A percentile compares a stretch with the other conserved stretches of the same genome.
phyloP scores from a whole-genome alignment of 1,140 invertebrate species.

The Heterodera carotae region DNA sequence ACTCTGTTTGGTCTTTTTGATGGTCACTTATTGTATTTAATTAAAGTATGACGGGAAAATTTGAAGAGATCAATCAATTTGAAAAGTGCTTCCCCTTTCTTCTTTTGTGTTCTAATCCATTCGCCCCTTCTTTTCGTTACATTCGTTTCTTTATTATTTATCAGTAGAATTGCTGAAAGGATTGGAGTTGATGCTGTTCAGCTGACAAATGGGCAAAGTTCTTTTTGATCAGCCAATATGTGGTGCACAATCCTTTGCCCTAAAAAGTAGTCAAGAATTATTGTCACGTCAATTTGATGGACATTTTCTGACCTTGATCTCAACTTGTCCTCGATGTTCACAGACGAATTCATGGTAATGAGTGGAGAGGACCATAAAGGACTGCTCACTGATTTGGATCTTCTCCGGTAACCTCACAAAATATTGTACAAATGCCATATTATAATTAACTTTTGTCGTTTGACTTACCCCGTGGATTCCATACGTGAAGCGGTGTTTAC shows the following conservation, averaged over 20 bases:
- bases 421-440: background rate
- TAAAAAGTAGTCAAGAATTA: slow-evolving; percentile 31
- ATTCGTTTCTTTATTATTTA: no score
- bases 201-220: slow-evolving; percentile 4
- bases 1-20: no score
- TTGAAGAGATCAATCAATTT: no score
- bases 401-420: slow-evolving; percentile 44
- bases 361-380: slow-evolving; percentile 41
- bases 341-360: slow-evolving; percentile 50
- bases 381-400: slow-evolving; percentile 60
- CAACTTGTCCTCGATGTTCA: slow-evolving; percentile 55
- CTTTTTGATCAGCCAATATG: slow-evolving; percentile 50
- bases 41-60: no score
- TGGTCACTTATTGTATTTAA: no score
- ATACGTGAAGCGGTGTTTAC: slow-evolving; percentile 83
- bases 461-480: slow-evolving; percentile 71
- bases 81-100: no score
- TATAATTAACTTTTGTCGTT: background rate
- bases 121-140: background rate
- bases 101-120: background rate
- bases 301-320: slow-evolving; percentile 55
- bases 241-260: slow-evolving; percentile 53
- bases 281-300: slow-evolving; percentile 13
- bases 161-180: slow-evolving; percentile 28
- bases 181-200: slow-evolving; percentile 21